A percentile compares a stretch with the other conserved stretches of the same genome.
phyloP scores from a whole-genome alignment of 2,888 invertebrate species.

The Leptopilina drosophilae region DNA sequence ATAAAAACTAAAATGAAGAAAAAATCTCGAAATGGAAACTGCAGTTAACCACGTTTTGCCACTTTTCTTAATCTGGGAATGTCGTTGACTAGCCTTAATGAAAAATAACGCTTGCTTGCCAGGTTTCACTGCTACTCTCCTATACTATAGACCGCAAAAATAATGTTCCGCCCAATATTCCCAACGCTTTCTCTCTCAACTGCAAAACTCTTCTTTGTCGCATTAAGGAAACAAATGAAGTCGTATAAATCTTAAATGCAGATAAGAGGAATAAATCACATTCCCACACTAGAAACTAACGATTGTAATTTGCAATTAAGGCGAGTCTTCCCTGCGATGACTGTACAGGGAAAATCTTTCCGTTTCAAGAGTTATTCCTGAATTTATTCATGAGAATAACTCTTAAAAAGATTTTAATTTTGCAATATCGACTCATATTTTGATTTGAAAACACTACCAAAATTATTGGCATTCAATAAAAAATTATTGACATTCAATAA shows the following conservation, averaged over 20 bases:
- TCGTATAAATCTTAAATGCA: conserved; percentile 32
- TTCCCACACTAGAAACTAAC: conserved; percentile 9
- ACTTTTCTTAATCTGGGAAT: conserved; percentile 29
- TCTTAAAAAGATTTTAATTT: no score
- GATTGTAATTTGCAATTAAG: conserved; percentile 27
- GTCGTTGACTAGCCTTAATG: conserved; percentile 26
- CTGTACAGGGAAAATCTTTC: no score
- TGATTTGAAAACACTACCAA: no score
- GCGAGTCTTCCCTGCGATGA: neutral
- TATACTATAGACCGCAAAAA: conserved; percentile 8
- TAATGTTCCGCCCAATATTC: conserved; percentile 37
- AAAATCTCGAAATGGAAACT: neutral
- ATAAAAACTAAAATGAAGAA: no score
- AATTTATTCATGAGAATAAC: no score
- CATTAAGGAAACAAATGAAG: conserved; percentile 40
- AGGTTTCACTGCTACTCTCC: conserved; percentile 7
- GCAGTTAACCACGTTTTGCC: neutral
- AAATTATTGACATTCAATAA: no score
- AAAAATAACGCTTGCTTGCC: conserved; percentile 36
- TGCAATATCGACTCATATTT: no score
- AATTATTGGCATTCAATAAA: no score
- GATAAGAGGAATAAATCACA: conserved; percentile 24
- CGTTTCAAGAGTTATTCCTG: no score
- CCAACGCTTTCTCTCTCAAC: neutral
- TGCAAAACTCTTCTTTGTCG: conserved; percentile 26